Percentiles rank a stretch among this genome's conserved stretches.
Conservation (phyloP, 2,888 invertebrate species). For the Xanthia icteritia region DNA sequence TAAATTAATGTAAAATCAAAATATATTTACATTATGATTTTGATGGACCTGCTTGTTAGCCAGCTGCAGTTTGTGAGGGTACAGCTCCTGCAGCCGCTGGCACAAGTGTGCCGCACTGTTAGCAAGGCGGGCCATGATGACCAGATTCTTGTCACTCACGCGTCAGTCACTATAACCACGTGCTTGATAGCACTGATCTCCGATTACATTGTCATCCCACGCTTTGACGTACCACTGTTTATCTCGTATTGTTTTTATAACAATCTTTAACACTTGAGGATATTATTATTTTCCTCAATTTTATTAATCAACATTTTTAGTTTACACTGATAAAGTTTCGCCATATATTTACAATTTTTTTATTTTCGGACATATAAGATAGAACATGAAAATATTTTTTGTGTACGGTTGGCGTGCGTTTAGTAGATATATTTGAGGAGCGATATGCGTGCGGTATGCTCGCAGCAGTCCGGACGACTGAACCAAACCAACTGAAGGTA, state of each 20-base stretch:
- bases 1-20: slow-evolving; percentile 1
- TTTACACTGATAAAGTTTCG: slow-evolving; percentile 42
- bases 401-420: slow-evolving; percentile 4
- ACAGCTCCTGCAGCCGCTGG: slow-evolving; percentile 86
- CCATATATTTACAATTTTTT: slow-evolving; percentile 18
- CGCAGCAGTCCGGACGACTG: slow-evolving; percentile 62
- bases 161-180: slow-evolving; percentile 57
- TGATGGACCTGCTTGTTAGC: slow-evolving; percentile 77
- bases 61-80: slow-evolving; percentile 82
- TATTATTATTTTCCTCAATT: slow-evolving; percentile 30
- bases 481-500: slow-evolving; percentile 22
- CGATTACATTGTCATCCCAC: slow-evolving; percentile 61
- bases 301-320: slow-evolving; percentile 17
- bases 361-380: background rate
- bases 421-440: slow-evolving; percentile 10
- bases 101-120: slow-evolving; percentile 84
- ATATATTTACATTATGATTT: slow-evolving; percentile 55
- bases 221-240: slow-evolving; percentile 57
- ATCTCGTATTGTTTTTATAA: slow-evolving; percentile 56
- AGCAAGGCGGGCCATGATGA: slow-evolving; percentile 83
- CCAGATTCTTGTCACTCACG: slow-evolving; percentile 29
- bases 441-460: slow-evolving; percentile 66
- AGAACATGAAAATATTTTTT: background rate
- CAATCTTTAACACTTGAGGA: slow-evolving; percentile 49
- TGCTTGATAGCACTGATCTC: slow-evolving; percentile 70